phyloP scores from a whole-genome alignment of 2,797 vertebrate genomes.

The Todus mexicanus region DNA sequence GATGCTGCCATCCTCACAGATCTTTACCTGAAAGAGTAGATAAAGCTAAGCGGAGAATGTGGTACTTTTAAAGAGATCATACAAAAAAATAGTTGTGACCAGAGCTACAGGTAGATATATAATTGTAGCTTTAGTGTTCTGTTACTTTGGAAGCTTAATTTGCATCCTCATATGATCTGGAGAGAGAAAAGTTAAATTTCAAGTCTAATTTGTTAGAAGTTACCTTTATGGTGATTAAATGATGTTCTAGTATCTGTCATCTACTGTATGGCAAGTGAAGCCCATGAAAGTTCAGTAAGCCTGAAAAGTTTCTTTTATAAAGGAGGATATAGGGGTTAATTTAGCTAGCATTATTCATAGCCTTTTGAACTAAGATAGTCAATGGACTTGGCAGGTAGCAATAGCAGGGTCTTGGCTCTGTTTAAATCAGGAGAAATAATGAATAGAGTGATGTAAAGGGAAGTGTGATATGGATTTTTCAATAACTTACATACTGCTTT shows the following conservation, averaged over 20 bases:
- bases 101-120: neutral
- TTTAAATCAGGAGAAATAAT: neutral
- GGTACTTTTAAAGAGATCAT: neutral
- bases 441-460: neutral
- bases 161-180: neutral
- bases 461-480: neutral
- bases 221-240: neutral
- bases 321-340: neutral
- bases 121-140: neutral
- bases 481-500: neutral
- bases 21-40: neutral
- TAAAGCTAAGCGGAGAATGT: neutral
- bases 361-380: neutral
- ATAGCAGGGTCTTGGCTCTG: neutral
- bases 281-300: neutral
- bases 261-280: neutral
- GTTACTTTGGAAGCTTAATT: neutral
- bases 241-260: neutral
- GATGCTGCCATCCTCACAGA: neutral
- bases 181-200: neutral
- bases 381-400: neutral
- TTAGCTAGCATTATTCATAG: neutral
- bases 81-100: neutral
- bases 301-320: neutral
- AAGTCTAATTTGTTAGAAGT: neutral